Evolutionary conservation across 37 sponge, comb jelly and placozoan genomes (phyloP), one percentile per base, ranked within the genome.

Genomic region (Corticium candelabrum): DNA sequence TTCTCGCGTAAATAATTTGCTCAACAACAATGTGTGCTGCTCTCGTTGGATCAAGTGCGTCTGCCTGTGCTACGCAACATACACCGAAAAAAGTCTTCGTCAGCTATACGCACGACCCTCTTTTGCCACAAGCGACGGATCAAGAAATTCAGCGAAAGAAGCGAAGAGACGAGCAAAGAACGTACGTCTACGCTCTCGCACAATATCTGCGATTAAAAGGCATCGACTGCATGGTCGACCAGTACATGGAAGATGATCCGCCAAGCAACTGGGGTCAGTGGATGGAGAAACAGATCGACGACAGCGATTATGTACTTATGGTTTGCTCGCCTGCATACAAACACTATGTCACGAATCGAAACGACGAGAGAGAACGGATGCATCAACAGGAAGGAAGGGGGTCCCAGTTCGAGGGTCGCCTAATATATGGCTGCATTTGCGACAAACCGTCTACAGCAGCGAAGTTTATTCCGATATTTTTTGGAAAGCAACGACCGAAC

Each of bases 1-100:
- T n/a, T n/a, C n/a, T n/a, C n/a, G n/a, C n/a, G n/a, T n/a, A n/a
- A n/a, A n/a, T n/a, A n/a, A n/a, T n/a, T n/a, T n/a, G n/a, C n/a
- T n/a, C n/a, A n/a, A n/a, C n/a, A n/a, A n/a, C n/a, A n/a, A n/a
- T n/a, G n/a, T n/a, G n/a, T n/a, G n/a, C n/a, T n/a, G n/a, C n/a
- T n/a, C n/a, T n/a, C n/a, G n/a, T n/a, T n/a, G n/a, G n/a, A n/a
- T n/a, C n/a, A n/a, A n/a, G n/a, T n/a, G n/a, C n/a, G n/a, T n/a
- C n/a, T n/a, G n/a, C n/a, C n/a, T n/a, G n/a, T n/a, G n/a, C n/a
- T n/a, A n/a, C n/a, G n/a, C n/a, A n/a, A n/a, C n/a, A n/a, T n/a
- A n/a, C n/a, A n/a, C n/a, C n/a, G n/a, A n/a, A n/a, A n/a, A 50
- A 50, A 50, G 62, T 50, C 15, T 50, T 50, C 62, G 62, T 50